Conservation (phyloP, 2,113 vertebrate genomes). For the Microtus pennsylvanicus region DNA sequence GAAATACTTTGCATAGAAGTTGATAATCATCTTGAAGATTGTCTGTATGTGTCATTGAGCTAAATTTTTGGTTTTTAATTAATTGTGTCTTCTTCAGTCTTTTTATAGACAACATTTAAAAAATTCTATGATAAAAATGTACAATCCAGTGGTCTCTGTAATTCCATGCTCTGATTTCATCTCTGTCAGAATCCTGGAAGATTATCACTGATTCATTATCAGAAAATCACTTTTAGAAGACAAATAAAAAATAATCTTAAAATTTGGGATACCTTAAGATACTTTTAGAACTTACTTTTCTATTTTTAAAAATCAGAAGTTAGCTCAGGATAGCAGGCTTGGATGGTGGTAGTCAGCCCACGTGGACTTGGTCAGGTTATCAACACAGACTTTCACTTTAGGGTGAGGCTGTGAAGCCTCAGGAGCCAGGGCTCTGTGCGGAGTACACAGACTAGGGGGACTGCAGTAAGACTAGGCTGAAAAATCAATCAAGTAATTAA, state of each 20-base stretch:
- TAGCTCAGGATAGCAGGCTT: background rate
- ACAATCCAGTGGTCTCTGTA: background rate
- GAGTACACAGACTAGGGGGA: background rate
- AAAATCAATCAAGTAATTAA: too few species aligned
- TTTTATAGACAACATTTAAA: background rate
- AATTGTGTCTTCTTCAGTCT: background rate
- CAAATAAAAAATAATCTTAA: background rate
- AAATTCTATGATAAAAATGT: slow-evolving; percentile 2
- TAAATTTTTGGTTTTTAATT: background rate
- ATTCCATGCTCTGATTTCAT: background rate
- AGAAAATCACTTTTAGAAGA: background rate
- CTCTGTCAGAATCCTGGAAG: background rate
- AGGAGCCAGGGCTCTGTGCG: background rate
- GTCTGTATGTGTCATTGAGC: background rate
- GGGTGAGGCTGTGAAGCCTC: background rate
- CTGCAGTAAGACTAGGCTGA: background rate
- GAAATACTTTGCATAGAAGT: background rate
- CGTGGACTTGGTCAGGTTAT: background rate
- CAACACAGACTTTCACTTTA: background rate
- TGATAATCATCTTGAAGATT: background rate
- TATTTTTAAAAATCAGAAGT: background rate
- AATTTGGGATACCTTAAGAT: background rate
- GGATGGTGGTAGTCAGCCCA: background rate
- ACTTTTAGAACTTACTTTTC: background rate
- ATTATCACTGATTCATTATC: slow-evolving; percentile 19